phyloP scores from a whole-genome alignment of 1,140 invertebrate species.

The Portunus trituberculatus region DNA sequence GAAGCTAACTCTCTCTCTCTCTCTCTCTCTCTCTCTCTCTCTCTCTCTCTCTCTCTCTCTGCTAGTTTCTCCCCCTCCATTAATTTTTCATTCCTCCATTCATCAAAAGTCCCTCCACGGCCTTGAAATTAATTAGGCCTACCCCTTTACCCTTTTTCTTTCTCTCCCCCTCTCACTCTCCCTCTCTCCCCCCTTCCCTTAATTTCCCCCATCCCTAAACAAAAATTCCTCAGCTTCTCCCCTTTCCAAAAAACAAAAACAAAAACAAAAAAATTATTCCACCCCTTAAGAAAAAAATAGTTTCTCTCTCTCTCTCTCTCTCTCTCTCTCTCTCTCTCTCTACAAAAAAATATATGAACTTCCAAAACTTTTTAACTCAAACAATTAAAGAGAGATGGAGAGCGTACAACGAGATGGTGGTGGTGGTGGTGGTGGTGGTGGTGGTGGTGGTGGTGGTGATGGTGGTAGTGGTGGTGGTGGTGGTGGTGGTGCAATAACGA shows the following conservation, averaged over 20 bases:
- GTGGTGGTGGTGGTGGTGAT: background rate
- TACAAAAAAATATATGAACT: background rate
- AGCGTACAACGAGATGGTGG: background rate
- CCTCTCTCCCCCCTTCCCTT: background rate
- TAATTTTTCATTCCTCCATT: background rate
- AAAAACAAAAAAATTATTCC: no score
- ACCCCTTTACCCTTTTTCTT: background rate
- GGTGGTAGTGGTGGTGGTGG: background rate
- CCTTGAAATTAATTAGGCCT: conserved; percentile 7
- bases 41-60: no score
- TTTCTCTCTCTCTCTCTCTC: no score
- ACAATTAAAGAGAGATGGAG: background rate
- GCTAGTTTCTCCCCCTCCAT: no score
- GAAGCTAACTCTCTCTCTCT: no score
- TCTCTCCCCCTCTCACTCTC: background rate
- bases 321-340: background rate
- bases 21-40: no score
- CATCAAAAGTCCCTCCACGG: background rate
- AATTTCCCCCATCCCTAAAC: background rate
- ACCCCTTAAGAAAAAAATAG: background rate
- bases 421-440: background rate
- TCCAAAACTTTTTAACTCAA: background rate
- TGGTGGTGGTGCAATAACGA: background rate
- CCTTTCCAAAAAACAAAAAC: background rate
- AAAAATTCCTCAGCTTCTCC: background rate